phyloP scores from a whole-genome alignment of 2,113 vertebrate genomes.

The Sinocyclocheilus maitianheensis region DNA sequence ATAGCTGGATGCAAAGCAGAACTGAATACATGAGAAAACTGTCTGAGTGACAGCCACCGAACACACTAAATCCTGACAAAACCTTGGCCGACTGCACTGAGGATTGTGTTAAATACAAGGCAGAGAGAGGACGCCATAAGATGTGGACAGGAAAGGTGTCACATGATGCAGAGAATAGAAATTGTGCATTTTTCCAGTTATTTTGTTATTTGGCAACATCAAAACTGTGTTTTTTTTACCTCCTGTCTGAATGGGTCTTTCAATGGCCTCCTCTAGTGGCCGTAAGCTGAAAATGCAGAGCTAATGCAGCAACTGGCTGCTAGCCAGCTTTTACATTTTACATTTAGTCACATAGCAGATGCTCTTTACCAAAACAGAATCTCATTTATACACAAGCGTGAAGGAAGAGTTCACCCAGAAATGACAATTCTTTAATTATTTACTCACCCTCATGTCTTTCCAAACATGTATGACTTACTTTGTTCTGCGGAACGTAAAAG shows the following conservation, averaged over 20 bases:
- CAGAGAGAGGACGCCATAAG: background rate
- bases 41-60: background rate
- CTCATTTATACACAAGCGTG: background rate
- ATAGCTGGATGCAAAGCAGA: slow-evolving; percentile 6
- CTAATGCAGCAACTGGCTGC: slow-evolving; percentile 6
- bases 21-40: slow-evolving; percentile 15
- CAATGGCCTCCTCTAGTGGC: slow-evolving; percentile 74
- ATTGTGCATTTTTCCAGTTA: slow-evolving; percentile 29
- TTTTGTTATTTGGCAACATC: slow-evolving; percentile 46
- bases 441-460: background rate
- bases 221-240: background rate
- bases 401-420: background rate
- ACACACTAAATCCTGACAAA: slow-evolving; percentile 8
- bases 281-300: slow-evolving; percentile 44
- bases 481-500: background rate
- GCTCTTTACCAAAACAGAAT: background rate
- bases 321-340: background rate
- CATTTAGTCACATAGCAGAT: background rate
- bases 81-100: background rate
- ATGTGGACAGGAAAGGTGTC: background rate
- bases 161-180: background rate
- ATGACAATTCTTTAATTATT: background rate
- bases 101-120: background rate
- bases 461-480: background rate
- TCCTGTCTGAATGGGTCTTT: background rate